Conservation (phyloP, 2,888 invertebrate genomes). For the Monoplex corrugatus region DNA sequence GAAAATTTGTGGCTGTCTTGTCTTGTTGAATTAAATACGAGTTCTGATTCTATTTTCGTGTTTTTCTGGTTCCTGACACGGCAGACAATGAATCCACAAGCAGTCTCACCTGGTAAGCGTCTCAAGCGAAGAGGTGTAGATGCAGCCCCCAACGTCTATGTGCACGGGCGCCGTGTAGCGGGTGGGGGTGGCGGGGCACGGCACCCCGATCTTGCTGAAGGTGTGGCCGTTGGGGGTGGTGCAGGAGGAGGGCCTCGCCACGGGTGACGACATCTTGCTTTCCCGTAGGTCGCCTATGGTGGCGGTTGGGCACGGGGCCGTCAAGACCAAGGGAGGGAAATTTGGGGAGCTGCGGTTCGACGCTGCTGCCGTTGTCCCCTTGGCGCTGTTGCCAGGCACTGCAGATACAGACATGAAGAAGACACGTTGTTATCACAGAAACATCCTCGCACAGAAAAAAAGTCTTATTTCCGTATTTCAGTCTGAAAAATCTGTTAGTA, state of each 20-base stretch:
- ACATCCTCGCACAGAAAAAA: no score
- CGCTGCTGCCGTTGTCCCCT: no score
- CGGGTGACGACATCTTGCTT: constrained; percentile 55
- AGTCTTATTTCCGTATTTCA: no score
- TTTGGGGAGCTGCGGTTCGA: no score
- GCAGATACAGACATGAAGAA: no score
- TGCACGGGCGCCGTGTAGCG: constrained; percentile 97
- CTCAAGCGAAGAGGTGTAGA: constrained; percentile 97
- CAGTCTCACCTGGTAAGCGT: constrained; percentile 96
- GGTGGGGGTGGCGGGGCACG: constrained; percentile 95
- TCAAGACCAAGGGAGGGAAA: neutral
- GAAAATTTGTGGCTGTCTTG: no score
- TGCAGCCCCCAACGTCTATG: constrained; percentile 98
- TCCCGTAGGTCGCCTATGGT: constrained; percentile 39
- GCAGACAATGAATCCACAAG: neutral
- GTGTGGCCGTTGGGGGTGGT: constrained; percentile 84
- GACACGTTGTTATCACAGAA: no score
- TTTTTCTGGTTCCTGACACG: neutral
- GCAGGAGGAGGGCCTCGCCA: constrained; percentile 64
- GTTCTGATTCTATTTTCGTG: no score
- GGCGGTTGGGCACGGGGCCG: neutral
- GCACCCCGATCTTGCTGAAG: constrained; percentile 91
- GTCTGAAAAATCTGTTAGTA: no score
- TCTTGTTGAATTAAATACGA: no score
- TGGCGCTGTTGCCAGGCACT: no score